Percentiles rank a stretch among this genome's conserved stretches.
Conservation (phyloP, 2,888 invertebrate genomes). For the Dendrolimus houi region DNA sequence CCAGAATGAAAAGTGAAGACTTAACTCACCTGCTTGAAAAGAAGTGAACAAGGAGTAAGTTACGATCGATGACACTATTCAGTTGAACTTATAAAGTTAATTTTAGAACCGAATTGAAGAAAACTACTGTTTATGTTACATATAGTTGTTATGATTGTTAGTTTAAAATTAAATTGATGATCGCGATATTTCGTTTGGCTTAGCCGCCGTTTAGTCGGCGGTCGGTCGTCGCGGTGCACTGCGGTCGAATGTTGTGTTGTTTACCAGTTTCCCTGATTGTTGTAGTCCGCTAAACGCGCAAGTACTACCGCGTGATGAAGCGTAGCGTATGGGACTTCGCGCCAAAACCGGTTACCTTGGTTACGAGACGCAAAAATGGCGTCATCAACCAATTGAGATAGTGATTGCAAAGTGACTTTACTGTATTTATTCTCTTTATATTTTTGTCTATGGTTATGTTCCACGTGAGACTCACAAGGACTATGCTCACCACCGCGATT, state of each 20-base stretch:
- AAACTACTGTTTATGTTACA: neutral
- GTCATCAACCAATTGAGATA: conserved; percentile 12
- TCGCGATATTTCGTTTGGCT: conserved; percentile 58
- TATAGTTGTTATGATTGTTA: neutral
- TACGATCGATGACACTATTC: too few species aligned
- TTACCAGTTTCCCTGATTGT: conserved; percentile 16
- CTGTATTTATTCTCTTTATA: too few species aligned
- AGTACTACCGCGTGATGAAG: conserved; percentile 12
- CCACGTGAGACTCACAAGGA: too few species aligned
- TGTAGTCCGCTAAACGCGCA: conserved; percentile 14
- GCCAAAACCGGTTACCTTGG: conserved; percentile 67
- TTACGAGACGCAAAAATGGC: conserved; percentile 37
- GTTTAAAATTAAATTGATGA: conserved; percentile 21
- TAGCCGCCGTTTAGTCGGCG: conserved; percentile 52
- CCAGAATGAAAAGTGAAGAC: too few species aligned
- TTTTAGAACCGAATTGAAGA: too few species aligned
- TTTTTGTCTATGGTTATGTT: too few species aligned
- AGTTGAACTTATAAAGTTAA: too few species aligned
- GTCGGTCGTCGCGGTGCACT: conserved; percentile 66
- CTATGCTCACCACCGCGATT: too few species aligned
- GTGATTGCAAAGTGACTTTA: neutral
- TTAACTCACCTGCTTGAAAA: too few species aligned
- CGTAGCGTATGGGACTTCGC: conserved; percentile 51
- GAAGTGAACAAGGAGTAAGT: too few species aligned
- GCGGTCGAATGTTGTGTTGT: conserved; percentile 55